Evolutionary conservation across 2,113 vertebrate species (phyloP).

Genomic region (Cyanistes caeruleus): DNA sequence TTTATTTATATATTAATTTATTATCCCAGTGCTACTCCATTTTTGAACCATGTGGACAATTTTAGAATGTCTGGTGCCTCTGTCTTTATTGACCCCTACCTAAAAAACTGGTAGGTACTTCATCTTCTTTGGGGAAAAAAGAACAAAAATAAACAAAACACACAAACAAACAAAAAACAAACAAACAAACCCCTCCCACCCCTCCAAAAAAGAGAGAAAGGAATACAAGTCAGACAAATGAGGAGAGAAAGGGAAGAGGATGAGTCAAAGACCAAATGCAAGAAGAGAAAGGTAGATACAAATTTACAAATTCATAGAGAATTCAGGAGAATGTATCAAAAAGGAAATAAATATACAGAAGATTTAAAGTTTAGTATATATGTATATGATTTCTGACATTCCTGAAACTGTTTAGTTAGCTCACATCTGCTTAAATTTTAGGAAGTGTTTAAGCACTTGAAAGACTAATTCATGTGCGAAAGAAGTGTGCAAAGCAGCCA

Average conservation of each 20-base stretch:
- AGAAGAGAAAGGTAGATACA: not conserved
- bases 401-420: not conserved
- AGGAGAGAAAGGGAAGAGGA: not conserved
- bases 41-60: not conserved
- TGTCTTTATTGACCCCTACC: not conserved
- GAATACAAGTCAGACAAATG: not conserved
- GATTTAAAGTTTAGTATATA: not conserved
- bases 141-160: not conserved
- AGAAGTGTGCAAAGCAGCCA: not conserved
- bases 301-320: not conserved
- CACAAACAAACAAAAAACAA: not conserved
- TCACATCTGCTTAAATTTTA: not conserved
- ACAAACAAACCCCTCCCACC: not conserved
- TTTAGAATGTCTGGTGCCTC: not conserved
- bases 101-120: not conserved
- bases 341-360: not conserved
- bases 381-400: not conserved
- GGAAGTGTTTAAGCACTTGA: not conserved
- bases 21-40: not conserved
- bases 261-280: rapidly evolving
- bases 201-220: not conserved
- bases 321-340: not conserved
- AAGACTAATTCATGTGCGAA: not conserved
- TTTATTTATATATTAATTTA: not conserved
- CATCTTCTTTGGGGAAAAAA: not conserved